Base-by-base conservation (phyloP, 2,888 invertebrate genomes). In the Apocheima hispidaria region DNA sequence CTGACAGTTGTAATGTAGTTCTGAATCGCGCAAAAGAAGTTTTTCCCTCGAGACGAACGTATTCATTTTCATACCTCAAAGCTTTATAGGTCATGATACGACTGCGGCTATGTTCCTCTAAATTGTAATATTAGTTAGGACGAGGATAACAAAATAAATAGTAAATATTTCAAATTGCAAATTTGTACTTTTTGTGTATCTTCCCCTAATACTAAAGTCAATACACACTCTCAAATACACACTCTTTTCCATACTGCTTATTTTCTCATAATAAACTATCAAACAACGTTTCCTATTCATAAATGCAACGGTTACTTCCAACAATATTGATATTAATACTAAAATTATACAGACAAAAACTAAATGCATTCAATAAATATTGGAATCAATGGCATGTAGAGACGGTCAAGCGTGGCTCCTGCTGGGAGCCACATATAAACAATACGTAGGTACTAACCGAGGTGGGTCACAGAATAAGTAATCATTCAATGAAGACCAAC, bases 231-330 rank as follows among this genome's bases (percentile, higher is more conserved):
- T n/a, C n/a, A n/a, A n/a, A n/a, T n/a, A n/a, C n/a, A n/a, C 7
- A 20, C 23, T 10, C 2, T 2, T 9, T 46, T 30, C 21, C 57
- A 28, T 57, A 51, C 57, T 51, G 57, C 20, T 33, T 23, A 6
- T 6, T 5, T 7, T 7, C 10, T 3, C 1, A 20, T 28, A 21
- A 28, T 9, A 36, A 48, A 21, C 18, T 35, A 53, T 52, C 12
- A 10, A 38, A 33, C 21, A 10, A 20, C 4, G 21, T 35, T 52
- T 48, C 30, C 38, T 46, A 60, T 60, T 61, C 40, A 61, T 58
- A 54, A 53, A 62, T 44, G 62, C 57, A 62, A 62, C 57, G 53
- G 62, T 62, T 54, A 57, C 57, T 58, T 44, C 43, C 35, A 21
- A 41, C 14, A 46, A 26, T 53, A 63, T 58, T 50, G 53, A 59